Conservation (phyloP, 2,113 vertebrate genomes). For the Xiphias gladius region DNA sequence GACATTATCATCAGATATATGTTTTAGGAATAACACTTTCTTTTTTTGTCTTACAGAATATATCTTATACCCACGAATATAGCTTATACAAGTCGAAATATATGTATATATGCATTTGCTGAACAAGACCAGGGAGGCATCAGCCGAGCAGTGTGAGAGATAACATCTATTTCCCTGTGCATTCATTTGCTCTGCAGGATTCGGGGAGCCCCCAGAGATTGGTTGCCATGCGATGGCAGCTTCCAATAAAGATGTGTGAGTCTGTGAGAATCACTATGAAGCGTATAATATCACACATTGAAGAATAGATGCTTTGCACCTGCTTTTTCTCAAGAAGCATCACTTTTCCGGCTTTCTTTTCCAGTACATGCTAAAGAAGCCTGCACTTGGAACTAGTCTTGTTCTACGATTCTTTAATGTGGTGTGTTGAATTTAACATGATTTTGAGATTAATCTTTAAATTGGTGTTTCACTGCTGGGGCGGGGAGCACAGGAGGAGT, state of each 20-base stretch:
- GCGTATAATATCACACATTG: slow-evolving; percentile 50
- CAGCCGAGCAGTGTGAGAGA: slow-evolving; percentile 27
- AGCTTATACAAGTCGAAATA: not conserved
- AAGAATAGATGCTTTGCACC: slow-evolving; percentile 49
- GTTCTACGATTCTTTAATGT: slow-evolving; percentile 9
- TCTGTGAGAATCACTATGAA: slow-evolving; percentile 72
- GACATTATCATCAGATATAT: not conserved
- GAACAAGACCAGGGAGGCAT: slow-evolving; percentile 32
- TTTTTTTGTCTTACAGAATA: not conserved
- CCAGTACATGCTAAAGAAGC: slow-evolving; percentile 5
- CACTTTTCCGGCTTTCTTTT: not conserved
- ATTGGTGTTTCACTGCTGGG: slow-evolving; percentile 1
- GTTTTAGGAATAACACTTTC: not conserved
- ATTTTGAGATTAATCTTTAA: slow-evolving; percentile 14
- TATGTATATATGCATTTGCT: slow-evolving; percentile 13
- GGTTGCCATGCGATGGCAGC: slow-evolving; percentile 77
- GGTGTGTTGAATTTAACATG: not conserved
- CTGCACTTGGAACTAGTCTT: not conserved
- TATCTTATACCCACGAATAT: not conserved
- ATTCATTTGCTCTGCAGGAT: slow-evolving; percentile 67
- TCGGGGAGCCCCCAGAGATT: slow-evolving; percentile 59
- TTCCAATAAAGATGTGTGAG: slow-evolving; percentile 69
- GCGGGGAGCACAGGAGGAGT: not conserved
- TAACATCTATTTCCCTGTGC: slow-evolving; percentile 67
- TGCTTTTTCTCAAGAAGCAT: slow-evolving; percentile 33